These are phyloP conservation scores for Sarcoramphus papa DNA, from an alignment of 2,797 vertebrate species.

Conservation along the genomic window DNA sequence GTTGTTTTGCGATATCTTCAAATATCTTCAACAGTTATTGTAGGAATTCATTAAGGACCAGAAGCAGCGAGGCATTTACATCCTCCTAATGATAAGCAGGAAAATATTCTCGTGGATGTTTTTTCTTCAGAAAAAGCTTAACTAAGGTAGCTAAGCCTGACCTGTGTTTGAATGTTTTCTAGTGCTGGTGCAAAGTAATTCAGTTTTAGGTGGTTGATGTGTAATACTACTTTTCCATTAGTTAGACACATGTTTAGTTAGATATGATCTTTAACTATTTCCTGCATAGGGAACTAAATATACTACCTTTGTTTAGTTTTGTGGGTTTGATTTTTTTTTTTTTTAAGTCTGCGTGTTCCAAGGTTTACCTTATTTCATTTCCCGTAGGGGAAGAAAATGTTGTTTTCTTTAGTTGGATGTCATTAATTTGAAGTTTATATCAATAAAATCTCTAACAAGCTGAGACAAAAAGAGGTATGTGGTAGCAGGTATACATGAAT, in stretches of 20 bases:
- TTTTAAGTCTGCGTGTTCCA: background rate
- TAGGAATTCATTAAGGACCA: slow-evolving; percentile 14
- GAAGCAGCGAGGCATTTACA: background rate
- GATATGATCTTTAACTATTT: background rate
- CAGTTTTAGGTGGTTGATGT: background rate
- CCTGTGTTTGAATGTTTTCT: background rate
- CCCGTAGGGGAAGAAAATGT: background rate
- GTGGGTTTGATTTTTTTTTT: background rate
- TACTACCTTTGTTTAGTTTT: background rate
- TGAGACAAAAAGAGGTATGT: background rate
- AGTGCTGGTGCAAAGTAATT: background rate
- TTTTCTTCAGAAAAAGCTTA: background rate
- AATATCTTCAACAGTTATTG: background rate
- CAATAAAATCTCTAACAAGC: background rate
- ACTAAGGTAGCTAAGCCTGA: background rate
- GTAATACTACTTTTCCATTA: background rate
- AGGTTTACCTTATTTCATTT: background rate
- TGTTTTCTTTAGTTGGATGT: background rate
- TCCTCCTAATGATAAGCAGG: background rate
- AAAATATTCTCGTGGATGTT: background rate
- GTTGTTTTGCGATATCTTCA: slow-evolving; percentile 20
- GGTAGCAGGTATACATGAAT: background rate
- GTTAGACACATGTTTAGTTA: background rate
- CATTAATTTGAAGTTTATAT: background rate
- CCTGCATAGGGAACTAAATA: background rate